Percentiles rank a stretch among this genome's conserved stretches.
phyloP scores from a whole-genome alignment of 2,797 vertebrate genomes.

The Eremophila alpestris region DNA sequence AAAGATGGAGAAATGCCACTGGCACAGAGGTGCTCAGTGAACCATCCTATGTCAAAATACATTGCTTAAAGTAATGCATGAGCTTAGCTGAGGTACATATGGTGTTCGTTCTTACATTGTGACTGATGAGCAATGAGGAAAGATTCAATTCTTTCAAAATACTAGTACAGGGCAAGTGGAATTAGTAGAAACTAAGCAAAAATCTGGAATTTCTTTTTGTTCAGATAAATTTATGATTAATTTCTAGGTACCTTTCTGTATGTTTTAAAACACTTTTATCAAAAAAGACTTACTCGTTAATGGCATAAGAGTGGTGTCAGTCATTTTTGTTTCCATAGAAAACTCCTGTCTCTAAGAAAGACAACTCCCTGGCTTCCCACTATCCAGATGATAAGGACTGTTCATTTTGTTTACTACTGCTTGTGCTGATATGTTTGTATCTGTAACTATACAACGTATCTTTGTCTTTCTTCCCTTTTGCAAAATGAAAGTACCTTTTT shows the following conservation, averaged over 20 bases:
- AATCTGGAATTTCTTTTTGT: conserved; percentile 14
- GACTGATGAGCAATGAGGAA: conserved; percentile 62
- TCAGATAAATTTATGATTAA: conserved; percentile 35
- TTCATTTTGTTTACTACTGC: conserved; percentile 35
- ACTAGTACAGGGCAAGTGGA: neutral
- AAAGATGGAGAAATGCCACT: conserved; percentile 71
- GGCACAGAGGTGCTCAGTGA: conserved; percentile 65
- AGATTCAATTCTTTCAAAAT: conserved; percentile 38
- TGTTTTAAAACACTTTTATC: conserved; percentile 22
- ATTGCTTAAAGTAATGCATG: conserved; percentile 67
- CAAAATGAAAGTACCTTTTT: conserved; percentile 72
- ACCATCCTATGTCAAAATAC: conserved; percentile 80
- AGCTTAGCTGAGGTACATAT: conserved; percentile 84
- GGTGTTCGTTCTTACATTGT: conserved; percentile 76
- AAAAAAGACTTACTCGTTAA: conserved; percentile 41
- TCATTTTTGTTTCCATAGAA: conserved; percentile 31
- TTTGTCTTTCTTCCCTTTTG: conserved; percentile 77
- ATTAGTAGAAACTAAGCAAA: conserved; percentile 7
- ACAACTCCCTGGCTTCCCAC: neutral
- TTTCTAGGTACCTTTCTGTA: conserved; percentile 67
- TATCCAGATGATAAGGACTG: conserved; percentile 29
- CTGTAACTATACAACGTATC: conserved; percentile 58
- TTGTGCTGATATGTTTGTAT: conserved; percentile 63
- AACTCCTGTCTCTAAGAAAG: conserved; percentile 57
- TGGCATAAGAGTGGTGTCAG: conserved; percentile 43